Base-by-base conservation (phyloP, 2,797 vertebrate genomes). In the Semaprochilodus insignis region DNA sequence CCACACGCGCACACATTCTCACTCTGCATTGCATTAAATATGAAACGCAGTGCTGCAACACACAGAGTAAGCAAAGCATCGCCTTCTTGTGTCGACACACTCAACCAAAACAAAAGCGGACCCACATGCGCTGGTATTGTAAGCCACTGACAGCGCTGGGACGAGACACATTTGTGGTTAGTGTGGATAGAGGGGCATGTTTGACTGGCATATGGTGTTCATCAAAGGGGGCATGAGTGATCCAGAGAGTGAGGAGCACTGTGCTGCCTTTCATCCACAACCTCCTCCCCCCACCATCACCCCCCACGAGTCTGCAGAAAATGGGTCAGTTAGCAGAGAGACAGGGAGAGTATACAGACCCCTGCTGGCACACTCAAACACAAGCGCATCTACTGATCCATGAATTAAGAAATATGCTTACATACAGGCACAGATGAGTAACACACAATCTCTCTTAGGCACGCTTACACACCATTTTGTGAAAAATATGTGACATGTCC, bases 321-420 rank as follows among this genome's bases (percentile, higher is more conserved):
- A 89, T 94, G 91, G 92, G 92, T 93, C 93, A 94, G 92, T 88
- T 82, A 86, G 81, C 44, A 59, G 25, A 72, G 82, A 65, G 66
- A 77, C 75, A 83, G 81, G 23, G 78, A 81, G 23, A 70, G 74
- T 67, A 52, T 51, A 23, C 54, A 78, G 72, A 81, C 81, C 86
- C 88, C 90, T 87, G 82, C 90, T 92, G 89, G 77, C 67, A 55
- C 77, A 36, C 25, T 25, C 57, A 40, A 23, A 60, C 40, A 17
- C 27, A 70, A 31, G 16, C 17, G 10, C 48, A 52, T 19, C 10
- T 66, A 48, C 77, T 80, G 65, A 40, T 34, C 31, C 65, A 67
- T 21, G 17, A 27, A 34, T 36, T 67, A 67, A 66, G 14, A 66
- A 69, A 62, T 55, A 65, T 21, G 76, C 34, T 57, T 51, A 54